These are phyloP conservation scores for Nestor notabilis DNA, from an alignment of 2,113 vertebrate species.

Conservation along the genomic window DNA sequence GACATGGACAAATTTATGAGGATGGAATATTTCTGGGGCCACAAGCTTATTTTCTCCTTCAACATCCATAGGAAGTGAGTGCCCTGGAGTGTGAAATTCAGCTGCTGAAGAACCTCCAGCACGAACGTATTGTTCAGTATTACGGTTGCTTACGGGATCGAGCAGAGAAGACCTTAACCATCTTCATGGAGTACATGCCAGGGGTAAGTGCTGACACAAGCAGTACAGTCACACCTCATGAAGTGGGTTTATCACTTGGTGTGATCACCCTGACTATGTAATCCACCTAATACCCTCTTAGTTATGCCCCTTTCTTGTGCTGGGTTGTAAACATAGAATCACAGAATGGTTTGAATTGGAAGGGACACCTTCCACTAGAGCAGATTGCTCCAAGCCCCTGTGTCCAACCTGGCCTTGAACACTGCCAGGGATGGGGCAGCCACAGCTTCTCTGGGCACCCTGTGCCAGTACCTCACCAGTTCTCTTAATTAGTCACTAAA, in stretches of 20 bases:
- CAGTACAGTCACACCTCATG: background rate
- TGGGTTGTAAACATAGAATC: background rate
- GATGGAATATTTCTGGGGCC: background rate
- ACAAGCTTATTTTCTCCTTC: background rate
- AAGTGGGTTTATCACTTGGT: background rate
- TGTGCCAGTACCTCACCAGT: background rate
- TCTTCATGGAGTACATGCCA: slow-evolving; percentile 99
- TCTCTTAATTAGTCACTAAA: background rate
- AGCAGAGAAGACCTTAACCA: slow-evolving; percentile 91
- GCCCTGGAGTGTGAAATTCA: slow-evolving; percentile 96
- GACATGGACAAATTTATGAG: background rate
- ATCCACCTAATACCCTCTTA: background rate
- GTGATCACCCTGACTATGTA: background rate
- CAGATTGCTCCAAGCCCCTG: background rate
- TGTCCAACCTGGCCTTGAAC: background rate
- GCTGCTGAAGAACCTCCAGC: slow-evolving; percentile 93
- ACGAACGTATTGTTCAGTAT: slow-evolving; percentile 94
- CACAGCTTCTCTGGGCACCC: background rate
- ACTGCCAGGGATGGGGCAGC: background rate
- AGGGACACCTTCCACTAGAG: background rate
- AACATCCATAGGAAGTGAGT: slow-evolving; percentile 86
- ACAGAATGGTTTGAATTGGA: background rate
- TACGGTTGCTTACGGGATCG: slow-evolving; percentile 91
- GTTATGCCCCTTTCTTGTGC: background rate
- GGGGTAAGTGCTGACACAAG: slow-evolving; percentile 79